These are phyloP conservation scores for Dynastes tityus DNA, from an alignment of 2,888 invertebrate species.

Conservation along the genomic window DNA sequence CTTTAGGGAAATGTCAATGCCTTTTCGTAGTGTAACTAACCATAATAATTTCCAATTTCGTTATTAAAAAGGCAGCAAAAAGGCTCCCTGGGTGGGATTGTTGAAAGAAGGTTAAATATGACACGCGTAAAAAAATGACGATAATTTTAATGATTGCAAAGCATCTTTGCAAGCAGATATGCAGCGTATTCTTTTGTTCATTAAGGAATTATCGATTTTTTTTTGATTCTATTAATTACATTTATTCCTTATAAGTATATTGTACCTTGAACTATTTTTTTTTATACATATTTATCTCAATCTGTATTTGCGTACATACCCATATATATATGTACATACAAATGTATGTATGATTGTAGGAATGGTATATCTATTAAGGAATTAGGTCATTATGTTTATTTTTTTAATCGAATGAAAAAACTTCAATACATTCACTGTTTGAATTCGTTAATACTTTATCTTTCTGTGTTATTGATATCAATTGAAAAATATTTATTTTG, in stretches of 20 bases:
- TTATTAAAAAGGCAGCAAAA: constrained; percentile 4
- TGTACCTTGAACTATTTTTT: constrained; percentile 10
- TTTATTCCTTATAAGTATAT: not conserved
- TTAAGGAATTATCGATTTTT: not conserved
- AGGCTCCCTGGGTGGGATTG: constrained; percentile 6
- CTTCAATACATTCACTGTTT: not conserved
- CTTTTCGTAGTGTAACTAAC: not conserved
- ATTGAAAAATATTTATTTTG: not conserved
- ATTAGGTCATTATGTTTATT: constrained; percentile 4
- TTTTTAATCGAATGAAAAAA: not conserved
- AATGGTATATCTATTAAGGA: not conserved
- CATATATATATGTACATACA: not conserved
- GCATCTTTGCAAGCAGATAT: not conserved
- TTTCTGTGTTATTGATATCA: constrained; percentile 1
- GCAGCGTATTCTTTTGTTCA: not conserved
- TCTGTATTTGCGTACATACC: not conserved
- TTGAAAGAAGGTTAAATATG: constrained; percentile 1
- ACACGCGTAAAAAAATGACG: not conserved
- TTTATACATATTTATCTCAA: too few relatives aligned
- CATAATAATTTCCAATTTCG: not conserved
- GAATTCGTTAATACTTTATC: not conserved
- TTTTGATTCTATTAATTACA: not conserved
- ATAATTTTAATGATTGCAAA: constrained; percentile 8
- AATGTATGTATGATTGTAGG: not conserved
- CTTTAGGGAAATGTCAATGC: constrained; percentile 9